These are phyloP conservation scores for Tachystola acroxantha DNA, from an alignment of 2,888 invertebrate species.

Conservation along the genomic window DNA sequence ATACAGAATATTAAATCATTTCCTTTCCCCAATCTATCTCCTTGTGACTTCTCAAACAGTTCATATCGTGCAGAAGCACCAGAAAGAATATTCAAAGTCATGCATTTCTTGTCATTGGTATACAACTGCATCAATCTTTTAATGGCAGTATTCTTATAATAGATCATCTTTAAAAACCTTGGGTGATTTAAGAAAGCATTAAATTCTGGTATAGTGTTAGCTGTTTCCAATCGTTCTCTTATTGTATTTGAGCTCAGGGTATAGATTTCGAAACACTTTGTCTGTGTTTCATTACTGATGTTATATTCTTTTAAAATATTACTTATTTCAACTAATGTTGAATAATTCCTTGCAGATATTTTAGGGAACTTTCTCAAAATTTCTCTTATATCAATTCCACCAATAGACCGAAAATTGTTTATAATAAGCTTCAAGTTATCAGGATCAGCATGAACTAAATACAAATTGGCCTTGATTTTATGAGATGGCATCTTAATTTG, in stretches of 20 bases:
- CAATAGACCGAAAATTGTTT: slow-evolving; percentile 46
- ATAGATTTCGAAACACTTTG: slow-evolving; percentile 63
- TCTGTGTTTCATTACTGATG: slow-evolving; percentile 59
- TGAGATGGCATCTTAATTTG: slow-evolving; percentile 47
- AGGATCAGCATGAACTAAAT: slow-evolving; percentile 60
- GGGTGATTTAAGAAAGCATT: slow-evolving; percentile 55
- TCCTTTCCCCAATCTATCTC: slow-evolving; percentile 62
- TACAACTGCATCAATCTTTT: slow-evolving; percentile 49
- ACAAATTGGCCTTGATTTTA: slow-evolving; percentile 65
- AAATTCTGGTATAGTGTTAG: slow-evolving; percentile 59
- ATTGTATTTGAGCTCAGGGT: slow-evolving; percentile 56
- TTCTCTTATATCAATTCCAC: slow-evolving; percentile 65
- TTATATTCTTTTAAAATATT: slow-evolving; percentile 51
- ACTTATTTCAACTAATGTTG: slow-evolving; percentile 44
- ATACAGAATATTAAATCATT: slow-evolving; percentile 63
- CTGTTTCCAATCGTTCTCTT: slow-evolving; percentile 48
- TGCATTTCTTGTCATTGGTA: slow-evolving; percentile 56
- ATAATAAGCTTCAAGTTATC: slow-evolving; percentile 58
- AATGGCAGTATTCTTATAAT: slow-evolving; percentile 56
- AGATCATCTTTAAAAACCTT: slow-evolving; percentile 63
- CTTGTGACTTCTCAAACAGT: slow-evolving; percentile 59
- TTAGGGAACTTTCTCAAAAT: slow-evolving; percentile 61
- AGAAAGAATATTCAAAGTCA: slow-evolving; percentile 63
- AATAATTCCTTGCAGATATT: slow-evolving; percentile 49
- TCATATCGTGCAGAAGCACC: slow-evolving; percentile 58